A percentile compares a stretch with the other conserved stretches of the same genome.
Conservation (phyloP, 2,113 vertebrate species). For the Climacteris rufus region DNA sequence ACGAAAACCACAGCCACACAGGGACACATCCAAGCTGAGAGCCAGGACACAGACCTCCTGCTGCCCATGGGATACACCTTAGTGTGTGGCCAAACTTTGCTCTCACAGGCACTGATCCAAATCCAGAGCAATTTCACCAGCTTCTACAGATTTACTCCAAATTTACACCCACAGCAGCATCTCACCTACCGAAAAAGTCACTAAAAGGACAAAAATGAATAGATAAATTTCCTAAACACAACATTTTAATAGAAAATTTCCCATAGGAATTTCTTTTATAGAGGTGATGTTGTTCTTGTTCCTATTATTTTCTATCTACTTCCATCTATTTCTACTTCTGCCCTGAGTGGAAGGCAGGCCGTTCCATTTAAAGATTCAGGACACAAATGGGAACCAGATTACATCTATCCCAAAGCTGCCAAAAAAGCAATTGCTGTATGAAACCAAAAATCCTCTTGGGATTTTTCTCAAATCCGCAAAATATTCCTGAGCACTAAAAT, state of each 20-base stretch:
- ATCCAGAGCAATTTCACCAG: background rate
- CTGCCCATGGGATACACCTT: rapidly evolving
- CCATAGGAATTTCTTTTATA: background rate
- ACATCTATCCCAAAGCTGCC: constrained; percentile 16
- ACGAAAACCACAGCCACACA: background rate
- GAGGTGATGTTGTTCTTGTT: background rate
- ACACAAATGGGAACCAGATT: constrained; percentile 28
- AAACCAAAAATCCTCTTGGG: constrained; percentile 30
- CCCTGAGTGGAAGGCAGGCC: background rate
- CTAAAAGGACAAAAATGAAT: background rate
- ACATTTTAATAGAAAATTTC: background rate
- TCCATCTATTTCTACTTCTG: background rate
- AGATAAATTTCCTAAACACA: background rate
- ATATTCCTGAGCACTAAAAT: constrained; percentile 10
- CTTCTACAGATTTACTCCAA: background rate
- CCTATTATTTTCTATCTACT: background rate
- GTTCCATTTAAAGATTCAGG: background rate
- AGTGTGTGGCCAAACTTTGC: background rate
- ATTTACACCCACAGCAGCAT: background rate
- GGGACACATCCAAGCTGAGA: rapidly evolving
- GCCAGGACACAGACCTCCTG: background rate
- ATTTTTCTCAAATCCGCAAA: constrained; percentile 32
- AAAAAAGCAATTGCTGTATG: constrained; percentile 22
- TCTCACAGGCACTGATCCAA: background rate
- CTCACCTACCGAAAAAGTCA: background rate